Percentiles rank a stretch among this genome's conserved stretches.
Evolutionary conservation across 2,113 vertebrate species (phyloP).

Genomic region (Alligator sinensis): DNA sequence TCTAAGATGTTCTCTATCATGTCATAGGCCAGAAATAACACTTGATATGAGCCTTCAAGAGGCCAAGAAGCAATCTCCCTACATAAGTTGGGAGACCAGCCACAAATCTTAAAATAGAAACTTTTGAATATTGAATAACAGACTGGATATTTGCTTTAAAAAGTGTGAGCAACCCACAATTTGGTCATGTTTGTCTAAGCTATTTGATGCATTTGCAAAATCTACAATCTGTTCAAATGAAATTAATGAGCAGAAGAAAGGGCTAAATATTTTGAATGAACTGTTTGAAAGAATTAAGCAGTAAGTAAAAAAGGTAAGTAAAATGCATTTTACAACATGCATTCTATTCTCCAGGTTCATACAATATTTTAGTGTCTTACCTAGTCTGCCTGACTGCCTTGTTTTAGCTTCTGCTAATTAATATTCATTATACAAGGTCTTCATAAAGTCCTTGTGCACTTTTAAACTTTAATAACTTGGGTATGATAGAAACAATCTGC

Average conservation of each 20-base stretch:
- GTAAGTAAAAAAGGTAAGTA: background rate
- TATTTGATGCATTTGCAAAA: background rate
- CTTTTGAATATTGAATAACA: background rate
- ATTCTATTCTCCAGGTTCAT: background rate
- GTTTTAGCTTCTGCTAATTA: background rate
- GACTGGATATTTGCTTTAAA: background rate
- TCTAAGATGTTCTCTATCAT: background rate
- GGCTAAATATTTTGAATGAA: background rate
- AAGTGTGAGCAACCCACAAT: background rate
- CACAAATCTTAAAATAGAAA: background rate
- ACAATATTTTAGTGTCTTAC: background rate
- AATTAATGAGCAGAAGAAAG: background rate
- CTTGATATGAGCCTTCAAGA: background rate
- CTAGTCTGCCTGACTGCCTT: background rate
- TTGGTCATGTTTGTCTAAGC: background rate
- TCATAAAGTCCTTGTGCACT: too few species aligned
- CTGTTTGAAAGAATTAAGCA: background rate
- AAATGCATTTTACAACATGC: rapidly evolving
- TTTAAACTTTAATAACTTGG: too few species aligned
- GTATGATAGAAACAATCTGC: too few species aligned
- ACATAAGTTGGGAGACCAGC: background rate
- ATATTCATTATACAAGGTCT: background rate
- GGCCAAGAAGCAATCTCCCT: too few species aligned
- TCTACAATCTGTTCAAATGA: background rate
- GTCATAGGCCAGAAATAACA: background rate